Base-by-base conservation (phyloP, 2,113 vertebrate species). In the Lynx canadensis region DNA sequence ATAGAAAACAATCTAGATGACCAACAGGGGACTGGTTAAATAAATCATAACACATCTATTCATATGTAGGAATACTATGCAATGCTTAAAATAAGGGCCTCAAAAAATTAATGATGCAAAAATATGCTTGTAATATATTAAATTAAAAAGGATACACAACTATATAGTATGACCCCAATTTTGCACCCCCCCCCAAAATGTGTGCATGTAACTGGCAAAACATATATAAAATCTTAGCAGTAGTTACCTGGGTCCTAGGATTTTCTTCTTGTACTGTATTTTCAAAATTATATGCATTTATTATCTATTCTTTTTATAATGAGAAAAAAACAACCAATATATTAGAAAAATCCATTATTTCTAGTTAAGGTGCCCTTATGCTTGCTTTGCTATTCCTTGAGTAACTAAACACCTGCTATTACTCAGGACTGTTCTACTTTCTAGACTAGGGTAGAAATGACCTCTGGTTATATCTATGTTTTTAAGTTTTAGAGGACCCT, bases 1-100 rank as follows among this genome's bases (percentile, higher is more conserved):
- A 98, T 98, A 98, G 97, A 98, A 98, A 98, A 98, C 98, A 98
- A 96, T 97, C 98, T 98, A 98, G 96, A 97, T 98, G 98, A 98
- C 90, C 98, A 98, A 98, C 92, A 98, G 96, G 98, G 97, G 98
- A 98, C 90, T 96, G 83, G 95, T 97, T 97, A 98, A 98, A 95
- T 97, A 96, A 97, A 98, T 96, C 94, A 98, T 94, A 98, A 98
- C 86, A 98, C 97, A 98, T 97, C 97, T 98, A 97, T 85, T 98
- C 96, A 97, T 98, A 97, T 97, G 96, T 97, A 98, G 97, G 92
- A 97, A 98, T 86, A 98, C 90, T 98, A 97, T 88, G 96, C 92
- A 98, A 98, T 95, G 90, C 80, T 98, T 98, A 98, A 97, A 98
- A 97, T 94, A 71, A 98, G 97, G 97, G 97, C 97, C 97, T 98